Evolutionary conservation across 1,140 invertebrate species (phyloP).

Genomic region (Meloidogyne hapla): DNA sequence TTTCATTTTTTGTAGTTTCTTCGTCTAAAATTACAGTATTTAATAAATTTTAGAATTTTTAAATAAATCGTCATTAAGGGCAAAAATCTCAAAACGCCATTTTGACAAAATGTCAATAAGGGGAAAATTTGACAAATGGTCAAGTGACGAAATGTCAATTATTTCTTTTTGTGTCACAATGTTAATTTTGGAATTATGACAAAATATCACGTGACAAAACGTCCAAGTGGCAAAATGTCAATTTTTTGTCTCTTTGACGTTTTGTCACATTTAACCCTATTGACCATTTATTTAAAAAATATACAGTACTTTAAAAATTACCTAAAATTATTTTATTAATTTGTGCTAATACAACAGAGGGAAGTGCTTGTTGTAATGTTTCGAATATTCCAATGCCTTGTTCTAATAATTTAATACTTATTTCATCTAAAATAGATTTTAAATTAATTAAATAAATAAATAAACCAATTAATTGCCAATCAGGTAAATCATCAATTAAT

Average conservation of each 20-base stretch:
- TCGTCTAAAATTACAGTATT: not conserved
- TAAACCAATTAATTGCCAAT: slow-evolving; percentile 32
- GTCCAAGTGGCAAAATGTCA: no score
- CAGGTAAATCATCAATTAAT: slow-evolving; percentile 16
- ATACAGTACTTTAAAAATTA: not conserved
- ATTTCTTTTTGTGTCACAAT: no score
- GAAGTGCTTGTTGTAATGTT: slow-evolving; percentile 29
- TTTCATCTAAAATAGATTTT: not conserved
- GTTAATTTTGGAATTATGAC: no score
- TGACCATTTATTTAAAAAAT: not conserved
- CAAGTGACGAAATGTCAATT: no score
- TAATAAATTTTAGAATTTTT: no score
- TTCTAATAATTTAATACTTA: slow-evolving; percentile 17
- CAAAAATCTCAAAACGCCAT: no score
- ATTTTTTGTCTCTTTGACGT: no score
- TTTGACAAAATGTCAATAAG: no score
- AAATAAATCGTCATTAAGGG: no score
- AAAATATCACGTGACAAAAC: no score
- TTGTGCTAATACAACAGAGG: slow-evolving; percentile 35
- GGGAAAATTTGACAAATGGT: no score
- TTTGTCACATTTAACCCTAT: not conserved
- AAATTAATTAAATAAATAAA: not conserved
- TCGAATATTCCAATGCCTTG: slow-evolving; percentile 33
- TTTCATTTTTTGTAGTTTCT: not conserved
- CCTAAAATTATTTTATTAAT: slow-evolving; percentile 27